Base-by-base conservation (phyloP, 1,140 invertebrate species). In the Neoseiulus cucumeris region DNA sequence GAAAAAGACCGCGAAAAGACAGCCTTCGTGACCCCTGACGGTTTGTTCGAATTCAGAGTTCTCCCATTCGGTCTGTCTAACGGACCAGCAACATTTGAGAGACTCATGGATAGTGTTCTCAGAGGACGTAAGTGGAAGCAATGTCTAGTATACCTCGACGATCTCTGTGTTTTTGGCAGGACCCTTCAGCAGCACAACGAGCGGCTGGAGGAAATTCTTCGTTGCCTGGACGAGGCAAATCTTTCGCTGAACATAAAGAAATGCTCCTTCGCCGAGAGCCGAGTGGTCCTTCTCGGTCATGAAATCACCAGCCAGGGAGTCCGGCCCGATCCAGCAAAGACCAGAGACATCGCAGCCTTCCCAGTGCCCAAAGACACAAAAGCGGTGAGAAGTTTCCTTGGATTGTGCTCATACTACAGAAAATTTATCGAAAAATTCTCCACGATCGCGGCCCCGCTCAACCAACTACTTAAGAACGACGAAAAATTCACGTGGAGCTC, bases 21-120 rank as follows among this genome's bases (percentile, higher is more conserved):
- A 1, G 76, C 77, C 0, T 79, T 80, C 67, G 66, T 70, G 0
- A 73, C n/a, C n/a, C n/a, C n/a, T n/a, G n/a, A n/a, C n/a, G n/a
- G n/a, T n/a, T n/a, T n/a, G n/a, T n/a, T n/a, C n/a, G n/a, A n/a
- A n/a, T n/a, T n/a, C n/a, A n/a, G n/a, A n/a, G n/a, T n/a, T n/a
- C n/a, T n/a, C n/a, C n/a, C n/a, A n/a, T n/a, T n/a, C n/a, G n/a
- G n/a, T n/a, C n/a, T n/a, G n/a, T n/a, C n/a, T n/a, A n/a, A n/a
- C n/a, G n/a, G n/a, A n/a, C n/a, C n/a, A n/a, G n/a, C n/a, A n/a
- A n/a, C n/a, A n/a, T n/a, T n/a, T 72, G 73, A 76, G 66, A 65
- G 71, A 25, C 70, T 75, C 12, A 75, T 79, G 9, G 73, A 72
- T 28, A 67, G 67, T 7, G 67, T 76, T 0, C 70, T 78, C 41